Evolutionary conservation across 2,888 invertebrate genomes (phyloP).

Genomic region (Trichogramma dendrolimi): DNA sequence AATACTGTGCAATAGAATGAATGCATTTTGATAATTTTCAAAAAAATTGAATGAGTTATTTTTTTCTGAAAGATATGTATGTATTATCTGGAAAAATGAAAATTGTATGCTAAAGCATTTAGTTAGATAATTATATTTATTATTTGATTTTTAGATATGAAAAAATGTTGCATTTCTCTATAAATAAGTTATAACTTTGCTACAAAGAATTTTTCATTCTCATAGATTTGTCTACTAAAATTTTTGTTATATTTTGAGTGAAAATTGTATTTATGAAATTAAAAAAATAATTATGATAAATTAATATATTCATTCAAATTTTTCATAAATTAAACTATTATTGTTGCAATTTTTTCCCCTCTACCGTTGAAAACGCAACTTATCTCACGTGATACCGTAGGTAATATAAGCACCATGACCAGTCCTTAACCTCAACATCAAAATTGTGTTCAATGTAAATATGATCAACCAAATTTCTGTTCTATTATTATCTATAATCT

Average conservation of each 20-base stretch:
- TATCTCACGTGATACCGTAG: slow-evolving; percentile 9
- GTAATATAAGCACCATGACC: background rate
- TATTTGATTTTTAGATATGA: slow-evolving; percentile 20
- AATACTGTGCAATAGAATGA: slow-evolving; percentile 6
- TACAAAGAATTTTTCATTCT: slow-evolving; percentile 34
- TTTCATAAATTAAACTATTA: background rate
- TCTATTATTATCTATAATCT: slow-evolving; percentile 3
- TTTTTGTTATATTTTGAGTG: slow-evolving; percentile 38
- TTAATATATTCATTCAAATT: slow-evolving; percentile 4
- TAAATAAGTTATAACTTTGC: slow-evolving; percentile 17
- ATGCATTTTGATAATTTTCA: slow-evolving; percentile 17
- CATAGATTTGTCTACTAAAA: slow-evolving; percentile 31
- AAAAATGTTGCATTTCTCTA: slow-evolving; percentile 11
- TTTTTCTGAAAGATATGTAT: slow-evolving; percentile 4
- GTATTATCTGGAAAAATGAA: slow-evolving; percentile 9
- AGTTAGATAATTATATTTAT: slow-evolving; percentile 16
- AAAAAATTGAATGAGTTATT: slow-evolving; percentile 12
- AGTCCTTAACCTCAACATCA: slow-evolving; percentile 13
- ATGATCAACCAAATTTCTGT: slow-evolving; percentile 8
- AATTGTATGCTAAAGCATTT: slow-evolving; percentile 17
- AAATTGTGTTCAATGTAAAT: slow-evolving; percentile 8
- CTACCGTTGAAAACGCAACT: background rate
- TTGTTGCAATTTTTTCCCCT: background rate
- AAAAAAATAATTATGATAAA: slow-evolving; percentile 18
- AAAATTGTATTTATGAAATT: slow-evolving; percentile 34